These are phyloP conservation scores for Holcopasites calliopsidis DNA, from an alignment of 1,140 invertebrate species.

Conservation along the genomic window DNA sequence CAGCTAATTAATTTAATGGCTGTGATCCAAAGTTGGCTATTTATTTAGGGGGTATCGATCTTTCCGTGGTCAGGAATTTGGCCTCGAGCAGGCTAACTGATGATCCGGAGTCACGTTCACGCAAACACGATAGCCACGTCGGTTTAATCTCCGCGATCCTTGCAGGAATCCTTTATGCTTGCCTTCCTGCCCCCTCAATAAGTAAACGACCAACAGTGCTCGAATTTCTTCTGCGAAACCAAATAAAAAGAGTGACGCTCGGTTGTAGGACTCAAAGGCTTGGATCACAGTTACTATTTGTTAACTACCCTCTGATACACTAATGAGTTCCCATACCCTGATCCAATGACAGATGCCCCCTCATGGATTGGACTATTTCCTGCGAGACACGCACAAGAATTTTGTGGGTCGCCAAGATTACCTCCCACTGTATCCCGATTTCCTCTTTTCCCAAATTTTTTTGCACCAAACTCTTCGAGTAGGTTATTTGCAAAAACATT, in stretches of 20 bases:
- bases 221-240: slow-evolving; percentile 30
- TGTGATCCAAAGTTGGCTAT: slow-evolving; percentile 66
- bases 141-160: slow-evolving; percentile 62
- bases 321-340: too few relatives aligned
- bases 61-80: slow-evolving; percentile 24
- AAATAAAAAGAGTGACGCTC: background rate
- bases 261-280: too few relatives aligned
- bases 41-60: slow-evolving; percentile 70
- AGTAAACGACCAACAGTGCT: slow-evolving; percentile 15
- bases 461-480: too few relatives aligned
- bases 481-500: background rate
- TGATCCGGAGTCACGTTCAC: slow-evolving; percentile 70
- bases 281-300: too few relatives aligned
- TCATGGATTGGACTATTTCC: too few relatives aligned
- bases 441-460: too few relatives aligned
- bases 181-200: slow-evolving; percentile 12
- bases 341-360: too few relatives aligned
- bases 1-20: slow-evolving; percentile 72
- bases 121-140: slow-evolving; percentile 65
- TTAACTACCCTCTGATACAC: too few relatives aligned
- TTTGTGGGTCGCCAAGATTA: too few relatives aligned
- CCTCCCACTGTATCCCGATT: too few relatives aligned
- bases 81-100: slow-evolving; percentile 59
- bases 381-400: too few relatives aligned
- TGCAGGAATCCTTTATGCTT: slow-evolving; percentile 54